phyloP scores from a whole-genome alignment of 1,140 invertebrate species.

The Drosophila triauraria region DNA sequence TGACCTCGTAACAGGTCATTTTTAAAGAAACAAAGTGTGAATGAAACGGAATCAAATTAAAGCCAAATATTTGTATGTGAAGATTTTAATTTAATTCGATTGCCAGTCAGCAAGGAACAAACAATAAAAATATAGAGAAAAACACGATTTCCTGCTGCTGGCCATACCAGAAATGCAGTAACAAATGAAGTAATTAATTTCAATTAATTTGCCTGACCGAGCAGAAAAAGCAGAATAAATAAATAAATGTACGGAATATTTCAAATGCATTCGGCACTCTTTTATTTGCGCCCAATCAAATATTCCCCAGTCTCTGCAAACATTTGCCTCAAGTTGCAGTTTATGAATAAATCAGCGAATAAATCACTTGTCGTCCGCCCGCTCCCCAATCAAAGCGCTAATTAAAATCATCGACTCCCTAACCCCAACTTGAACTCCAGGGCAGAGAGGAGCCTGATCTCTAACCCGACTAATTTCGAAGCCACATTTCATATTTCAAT shows the following conservation, averaged over 20 bases:
- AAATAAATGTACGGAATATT: slow-evolving; percentile 26
- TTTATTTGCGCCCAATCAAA: slow-evolving; percentile 35
- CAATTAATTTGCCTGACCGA: slow-evolving; percentile 61
- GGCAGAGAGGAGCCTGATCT: not conserved
- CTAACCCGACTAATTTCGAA: slow-evolving; percentile 17
- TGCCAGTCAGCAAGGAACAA: slow-evolving; percentile 31
- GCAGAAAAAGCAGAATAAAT: slow-evolving; percentile 31
- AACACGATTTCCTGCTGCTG: slow-evolving; percentile 18
- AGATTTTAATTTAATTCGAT: slow-evolving; percentile 56
- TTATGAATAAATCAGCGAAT: slow-evolving; percentile 61
- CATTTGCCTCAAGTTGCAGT: slow-evolving; percentile 39
- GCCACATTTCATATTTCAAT: slow-evolving; percentile 53
- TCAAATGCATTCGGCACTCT: slow-evolving; percentile 35
- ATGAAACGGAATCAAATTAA: slow-evolving; percentile 46
- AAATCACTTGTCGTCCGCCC: slow-evolving; percentile 31
- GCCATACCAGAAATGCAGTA: slow-evolving; percentile 17
- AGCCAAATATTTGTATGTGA: slow-evolving; percentile 55
- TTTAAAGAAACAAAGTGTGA: slow-evolving; percentile 25
- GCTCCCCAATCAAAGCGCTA: slow-evolving; percentile 37
- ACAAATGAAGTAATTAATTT: slow-evolving; percentile 70
- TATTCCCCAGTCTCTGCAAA: slow-evolving; percentile 33
- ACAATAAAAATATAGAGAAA: slow-evolving; percentile 28
- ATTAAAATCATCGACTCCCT: slow-evolving; percentile 56
- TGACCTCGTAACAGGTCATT: slow-evolving; percentile 28
- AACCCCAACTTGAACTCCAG: not conserved